These are phyloP conservation scores for Scalopus aquaticus DNA, from an alignment of 2,113 vertebrate species.

Conservation along the genomic window DNA sequence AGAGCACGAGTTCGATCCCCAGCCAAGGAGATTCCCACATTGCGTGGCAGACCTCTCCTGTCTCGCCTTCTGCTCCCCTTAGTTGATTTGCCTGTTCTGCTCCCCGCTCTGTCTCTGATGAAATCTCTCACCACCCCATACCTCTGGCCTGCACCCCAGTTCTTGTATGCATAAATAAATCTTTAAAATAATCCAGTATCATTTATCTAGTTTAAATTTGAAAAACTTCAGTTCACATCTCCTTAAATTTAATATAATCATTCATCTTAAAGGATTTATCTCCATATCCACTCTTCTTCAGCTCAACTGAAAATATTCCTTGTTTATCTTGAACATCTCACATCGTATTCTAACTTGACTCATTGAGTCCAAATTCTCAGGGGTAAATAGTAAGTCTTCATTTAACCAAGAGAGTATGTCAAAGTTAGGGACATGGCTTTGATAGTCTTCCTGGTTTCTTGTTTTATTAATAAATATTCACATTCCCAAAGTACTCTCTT, in stretches of 20 bases:
- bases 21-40: too few species aligned
- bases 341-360: background rate
- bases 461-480: background rate
- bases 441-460: background rate
- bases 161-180: too few species aligned
- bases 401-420: background rate
- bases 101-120: too few species aligned
- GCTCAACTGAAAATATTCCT: background rate
- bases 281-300: background rate
- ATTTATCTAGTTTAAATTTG: slow-evolving; percentile 1
- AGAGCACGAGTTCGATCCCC: too few species aligned
- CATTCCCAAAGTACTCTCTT: background rate
- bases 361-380: background rate
- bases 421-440: background rate
- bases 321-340: background rate
- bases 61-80: too few species aligned
- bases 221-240: background rate
- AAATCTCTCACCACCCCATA: too few species aligned
- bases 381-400: background rate
- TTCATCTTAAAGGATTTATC: background rate
- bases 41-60: too few species aligned
- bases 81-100: too few species aligned
- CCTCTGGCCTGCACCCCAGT: too few species aligned
- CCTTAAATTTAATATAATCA: background rate
- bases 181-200: too few species aligned